A percentile compares a stretch with the other conserved stretches of the same genome.
These are phyloP conservation scores for Phragmatobia fuliginosa DNA, from an alignment of 2,888 invertebrate genomes.

Conservation along the genomic window DNA sequence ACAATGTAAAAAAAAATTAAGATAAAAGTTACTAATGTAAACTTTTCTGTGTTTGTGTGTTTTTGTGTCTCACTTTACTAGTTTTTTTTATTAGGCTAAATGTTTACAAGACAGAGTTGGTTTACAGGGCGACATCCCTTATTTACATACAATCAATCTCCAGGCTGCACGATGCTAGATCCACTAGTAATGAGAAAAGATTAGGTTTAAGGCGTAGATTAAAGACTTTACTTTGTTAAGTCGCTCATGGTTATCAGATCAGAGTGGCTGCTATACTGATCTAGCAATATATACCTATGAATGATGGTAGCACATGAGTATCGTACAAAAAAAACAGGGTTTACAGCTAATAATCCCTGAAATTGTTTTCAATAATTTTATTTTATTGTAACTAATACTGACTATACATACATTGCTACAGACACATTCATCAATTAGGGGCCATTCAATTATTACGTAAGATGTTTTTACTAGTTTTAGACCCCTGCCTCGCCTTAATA, in stretches of 20 bases:
- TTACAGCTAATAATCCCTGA: too few species aligned
- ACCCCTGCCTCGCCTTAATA: too few species aligned
- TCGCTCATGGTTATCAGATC: background rate
- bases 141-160: background rate
- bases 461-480: too few species aligned
- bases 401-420: background rate
- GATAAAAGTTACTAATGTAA: background rate
- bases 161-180: background rate
- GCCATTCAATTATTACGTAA: too few species aligned
- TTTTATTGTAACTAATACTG: background rate
- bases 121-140: too few species aligned
- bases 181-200: too few species aligned
- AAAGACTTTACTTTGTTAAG: background rate
- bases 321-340: too few species aligned
- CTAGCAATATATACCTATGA: too few species aligned
- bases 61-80: background rate
- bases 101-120: background rate
- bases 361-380: too few species aligned
- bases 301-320: too few species aligned
- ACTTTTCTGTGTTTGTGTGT: too few species aligned
- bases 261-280: too few species aligned
- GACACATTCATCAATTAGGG: background rate
- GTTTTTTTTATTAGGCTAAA: background rate
- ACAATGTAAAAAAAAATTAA: constrained; percentile 19
- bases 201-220: background rate